Base-by-base conservation (phyloP, 2,113 vertebrate species). In the Phylloscopus whistleri region DNA sequence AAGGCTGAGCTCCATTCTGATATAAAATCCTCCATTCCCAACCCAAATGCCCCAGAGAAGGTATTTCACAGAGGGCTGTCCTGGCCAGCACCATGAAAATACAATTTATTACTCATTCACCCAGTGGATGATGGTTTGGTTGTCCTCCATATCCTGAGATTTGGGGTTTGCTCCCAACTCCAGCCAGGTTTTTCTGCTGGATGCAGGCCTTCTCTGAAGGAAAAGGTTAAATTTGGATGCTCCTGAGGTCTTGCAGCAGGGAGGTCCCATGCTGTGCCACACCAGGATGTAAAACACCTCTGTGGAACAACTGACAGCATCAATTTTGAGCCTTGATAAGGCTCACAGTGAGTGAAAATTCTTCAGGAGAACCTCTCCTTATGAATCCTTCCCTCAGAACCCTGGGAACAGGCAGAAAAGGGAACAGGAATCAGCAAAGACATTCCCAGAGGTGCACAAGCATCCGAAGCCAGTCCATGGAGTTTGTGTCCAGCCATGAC, bases 401-500 rank as follows among this genome's bases (percentile, higher is more conserved):
- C 49, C 56, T 28, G 37, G 66, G 39, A 18, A 26, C 3, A 35
- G 64, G 64, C 8, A 55, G 35, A 43, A 81, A 39, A 10, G 14
- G 68, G 51, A 83, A 66, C 24, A 84, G 62, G 46, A 73, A 52
- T 33, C 64, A 52, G 31, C 60, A 52, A 20, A 72, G 60, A 23
- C 39, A 4, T 67, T 73, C 51, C 59, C 55, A 51, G 21, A 79
- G 0, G 3, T 44, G 53, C 11, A 35, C 21, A 7, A 24, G 11
- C 4, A 13, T 26, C 64, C 7, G 1, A 62, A 60, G 51, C 7
- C 22, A 8, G 31, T 6, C 16, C 7, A 0, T 7, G 26, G 55
- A 39, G 33, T 24, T 8, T 49, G 28, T 6, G 43, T 49, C 58
- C 62, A 82, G 30, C 27, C 41, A 14, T 41, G 41, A 41, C 41